Percentiles rank a stretch among this genome's conserved stretches.
These are phyloP conservation scores for Ploceus nigricollis DNA, from an alignment of 2,113 vertebrate species.

Conservation along the genomic window DNA sequence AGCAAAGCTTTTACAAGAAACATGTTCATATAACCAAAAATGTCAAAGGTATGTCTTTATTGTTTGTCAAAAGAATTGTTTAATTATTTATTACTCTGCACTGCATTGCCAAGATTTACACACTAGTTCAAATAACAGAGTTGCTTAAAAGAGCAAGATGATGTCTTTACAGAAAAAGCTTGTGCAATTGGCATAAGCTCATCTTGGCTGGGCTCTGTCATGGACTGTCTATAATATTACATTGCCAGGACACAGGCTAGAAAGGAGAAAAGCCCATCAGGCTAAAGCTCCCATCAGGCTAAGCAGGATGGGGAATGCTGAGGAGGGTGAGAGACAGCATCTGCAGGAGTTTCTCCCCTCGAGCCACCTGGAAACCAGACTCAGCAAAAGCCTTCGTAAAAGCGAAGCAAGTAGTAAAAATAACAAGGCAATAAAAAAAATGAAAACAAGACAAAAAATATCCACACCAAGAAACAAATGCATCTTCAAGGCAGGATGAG, in stretches of 20 bases:
- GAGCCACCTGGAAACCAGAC: background rate
- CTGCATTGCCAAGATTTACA: background rate
- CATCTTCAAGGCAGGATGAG: background rate
- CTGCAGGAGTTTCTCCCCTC: background rate
- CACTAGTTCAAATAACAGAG: background rate
- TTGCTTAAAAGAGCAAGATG: background rate
- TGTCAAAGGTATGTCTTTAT: background rate
- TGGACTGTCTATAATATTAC: background rate
- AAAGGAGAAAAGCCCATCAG: background rate
- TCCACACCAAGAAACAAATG: background rate
- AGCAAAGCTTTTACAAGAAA: background rate
- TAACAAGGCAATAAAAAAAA: background rate
- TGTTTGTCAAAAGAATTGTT: background rate
- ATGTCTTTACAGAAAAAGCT: background rate
- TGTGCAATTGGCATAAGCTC: background rate
- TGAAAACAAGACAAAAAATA: background rate
- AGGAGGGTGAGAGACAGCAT: background rate
- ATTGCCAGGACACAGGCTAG: background rate
- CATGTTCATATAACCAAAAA: background rate
- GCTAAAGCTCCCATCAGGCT: background rate
- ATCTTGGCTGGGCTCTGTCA: background rate
- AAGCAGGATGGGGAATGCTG: background rate
- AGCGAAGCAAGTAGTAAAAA: background rate
- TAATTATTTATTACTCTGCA: background rate
- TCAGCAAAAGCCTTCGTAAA: background rate